These are phyloP conservation scores for Lycophotia porphyrea DNA, from an alignment of 2,888 invertebrate genomes.

Conservation along the genomic window DNA sequence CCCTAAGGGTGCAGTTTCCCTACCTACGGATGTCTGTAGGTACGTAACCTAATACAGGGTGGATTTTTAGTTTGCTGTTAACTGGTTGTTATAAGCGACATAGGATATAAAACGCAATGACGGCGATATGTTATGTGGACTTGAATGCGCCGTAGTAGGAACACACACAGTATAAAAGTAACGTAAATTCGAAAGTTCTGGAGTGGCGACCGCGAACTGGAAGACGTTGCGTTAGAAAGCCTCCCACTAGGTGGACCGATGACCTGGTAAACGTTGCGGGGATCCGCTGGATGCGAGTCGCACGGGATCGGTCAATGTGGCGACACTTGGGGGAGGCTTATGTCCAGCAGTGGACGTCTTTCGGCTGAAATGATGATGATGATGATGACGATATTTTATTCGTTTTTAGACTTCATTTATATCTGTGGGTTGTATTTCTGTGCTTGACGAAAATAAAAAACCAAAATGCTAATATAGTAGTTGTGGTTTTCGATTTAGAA, in stretches of 20 bases:
- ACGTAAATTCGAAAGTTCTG: not conserved
- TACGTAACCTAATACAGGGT: slow-evolving; percentile 9
- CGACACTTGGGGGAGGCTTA: too few species aligned
- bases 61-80: not conserved
- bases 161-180: not conserved
- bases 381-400: too few species aligned
- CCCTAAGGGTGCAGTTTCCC: slow-evolving; percentile 63
- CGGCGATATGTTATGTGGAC: too few species aligned
- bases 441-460: not conserved
- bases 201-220: too few species aligned
- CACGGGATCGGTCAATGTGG: too few species aligned
- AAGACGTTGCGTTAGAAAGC: too few species aligned
- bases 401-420: not conserved
- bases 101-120: not conserved
- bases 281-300: too few species aligned
- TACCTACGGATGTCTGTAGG: slow-evolving; percentile 39
- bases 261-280: too few species aligned
- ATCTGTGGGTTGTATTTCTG: not conserved
- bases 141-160: too few species aligned
- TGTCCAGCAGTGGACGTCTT: too few species aligned
- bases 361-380: too few species aligned
- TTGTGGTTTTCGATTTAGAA: not conserved
- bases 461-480: not conserved
- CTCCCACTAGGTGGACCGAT: too few species aligned
- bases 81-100: not conserved